Conservation (phyloP, 2,113 vertebrate genomes). For the Eonycteris spelaea region DNA sequence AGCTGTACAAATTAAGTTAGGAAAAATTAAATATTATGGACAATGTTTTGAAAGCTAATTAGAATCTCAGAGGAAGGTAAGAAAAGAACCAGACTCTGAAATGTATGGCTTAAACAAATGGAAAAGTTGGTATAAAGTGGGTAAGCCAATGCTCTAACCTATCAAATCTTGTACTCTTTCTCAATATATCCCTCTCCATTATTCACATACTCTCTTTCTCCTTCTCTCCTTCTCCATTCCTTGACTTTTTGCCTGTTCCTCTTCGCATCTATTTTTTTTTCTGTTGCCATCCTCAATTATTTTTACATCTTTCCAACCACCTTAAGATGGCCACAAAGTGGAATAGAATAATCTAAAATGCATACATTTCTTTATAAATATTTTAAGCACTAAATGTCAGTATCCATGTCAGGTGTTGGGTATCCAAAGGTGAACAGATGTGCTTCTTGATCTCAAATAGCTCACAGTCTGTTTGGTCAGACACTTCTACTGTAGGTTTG, state of each 20-base stretch:
- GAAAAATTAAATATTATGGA: background rate
- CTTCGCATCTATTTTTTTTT: background rate
- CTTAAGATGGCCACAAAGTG: background rate
- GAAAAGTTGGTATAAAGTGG: background rate
- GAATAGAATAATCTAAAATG: background rate
- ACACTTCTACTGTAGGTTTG: background rate
- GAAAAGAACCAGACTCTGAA: constrained; percentile 8
- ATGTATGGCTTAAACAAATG: background rate
- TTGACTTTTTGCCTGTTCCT: background rate
- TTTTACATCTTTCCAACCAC: background rate
- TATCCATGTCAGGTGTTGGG: background rate
- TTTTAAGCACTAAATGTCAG: background rate
- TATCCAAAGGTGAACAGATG: background rate
- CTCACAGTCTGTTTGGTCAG: background rate
- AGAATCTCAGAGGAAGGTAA: background rate
- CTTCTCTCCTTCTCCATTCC: background rate
- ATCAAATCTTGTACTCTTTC: background rate
- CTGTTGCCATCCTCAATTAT: background rate
- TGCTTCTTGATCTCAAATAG: background rate
- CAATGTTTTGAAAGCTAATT: constrained; percentile 23
- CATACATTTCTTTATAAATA: background rate
- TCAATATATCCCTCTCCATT: background rate
- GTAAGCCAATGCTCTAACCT: background rate
- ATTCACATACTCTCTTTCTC: background rate
- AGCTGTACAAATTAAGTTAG: background rate